Evolutionary conservation across 2,113 vertebrate species (phyloP), one percentile per base, ranked within the genome.

Genomic region (Eptesicus fuscus): DNA sequence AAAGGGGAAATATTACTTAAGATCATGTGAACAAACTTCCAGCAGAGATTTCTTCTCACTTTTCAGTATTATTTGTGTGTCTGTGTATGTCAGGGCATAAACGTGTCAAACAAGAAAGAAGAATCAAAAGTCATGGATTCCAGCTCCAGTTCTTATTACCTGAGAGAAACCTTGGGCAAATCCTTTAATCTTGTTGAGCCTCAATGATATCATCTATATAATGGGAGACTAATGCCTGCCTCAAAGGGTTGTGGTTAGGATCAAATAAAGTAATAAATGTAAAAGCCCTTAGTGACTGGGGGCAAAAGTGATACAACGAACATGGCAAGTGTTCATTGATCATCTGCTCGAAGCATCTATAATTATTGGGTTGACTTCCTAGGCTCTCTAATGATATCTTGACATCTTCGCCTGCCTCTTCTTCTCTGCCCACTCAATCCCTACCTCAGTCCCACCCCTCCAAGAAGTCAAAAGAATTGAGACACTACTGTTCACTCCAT

Each of bases 111-210:
- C 1, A 63, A 80, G 67, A 87, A 89, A 87, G 40, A 85, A 30
- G 40, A 82, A 71, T 40, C 17, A 30, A 40, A 85, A 32, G 74
- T 49, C 42, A 49, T 32, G 32, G 22, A 44, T 56, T 93, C 73
- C 74, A 65, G 9, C 2, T 67, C 23, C 9, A 35, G 53, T 5
- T 42, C 7, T 53, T 77, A 44, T 80, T 80, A 51, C 76, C 25
- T 1, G 13, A 78, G 30, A 71, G 61, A 86, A 74, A 91, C 28
- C 32, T 78, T 70, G 65, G 94, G 53, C 32, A 65, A 53, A 73
- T 67, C 67, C 94, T 96, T 93, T 93, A 23, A 91, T 89, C 61
- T 82, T 73, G 9, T 12, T 37, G n/a, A 77, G n/a, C n/a, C 51
- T 94, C 35, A 12, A 7, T 85, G 77, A 80, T 83, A 59, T 70